Evolutionary conservation across 2,888 invertebrate genomes (phyloP).

Genomic region (Altica lythri): DNA sequence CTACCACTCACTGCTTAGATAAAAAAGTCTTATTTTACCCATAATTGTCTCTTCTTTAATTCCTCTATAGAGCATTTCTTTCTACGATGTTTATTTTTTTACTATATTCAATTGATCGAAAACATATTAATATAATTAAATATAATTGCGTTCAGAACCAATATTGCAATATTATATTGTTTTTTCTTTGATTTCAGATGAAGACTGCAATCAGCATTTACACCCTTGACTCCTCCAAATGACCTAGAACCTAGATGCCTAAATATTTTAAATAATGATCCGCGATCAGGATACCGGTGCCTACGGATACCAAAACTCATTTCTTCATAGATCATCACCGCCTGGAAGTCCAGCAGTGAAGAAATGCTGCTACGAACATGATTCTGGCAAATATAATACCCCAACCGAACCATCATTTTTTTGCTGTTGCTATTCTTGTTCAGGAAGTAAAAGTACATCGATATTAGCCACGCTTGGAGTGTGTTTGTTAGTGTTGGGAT

Average conservation of each 20-base stretch:
- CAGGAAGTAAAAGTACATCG: slow-evolving; percentile 60
- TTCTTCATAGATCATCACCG: slow-evolving; percentile 50
- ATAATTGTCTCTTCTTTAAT: too few species aligned
- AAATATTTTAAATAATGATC: too few species aligned
- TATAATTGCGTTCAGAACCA: too few species aligned
- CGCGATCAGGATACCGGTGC: slow-evolving; percentile 46
- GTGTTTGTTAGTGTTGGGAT: slow-evolving; percentile 84
- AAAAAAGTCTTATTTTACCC: too few species aligned
- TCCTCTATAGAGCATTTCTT: too few species aligned
- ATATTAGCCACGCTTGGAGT: slow-evolving; percentile 79
- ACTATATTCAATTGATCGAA: too few species aligned
- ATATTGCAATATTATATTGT: too few species aligned
- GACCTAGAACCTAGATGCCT: slow-evolving; percentile 6
- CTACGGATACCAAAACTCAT: slow-evolving; percentile 51
- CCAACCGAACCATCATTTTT: slow-evolving; percentile 50
- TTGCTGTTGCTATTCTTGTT: slow-evolving; percentile 65
- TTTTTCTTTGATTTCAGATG: slow-evolving; percentile 10
- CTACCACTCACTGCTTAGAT: too few species aligned
- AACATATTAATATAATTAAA: too few species aligned
- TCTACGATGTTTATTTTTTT: too few species aligned
- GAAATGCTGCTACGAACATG: slow-evolving; percentile 54
- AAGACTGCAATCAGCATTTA: not conserved
- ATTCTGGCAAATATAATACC: slow-evolving; percentile 17
- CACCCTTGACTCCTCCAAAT: not conserved
- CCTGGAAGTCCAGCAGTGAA: slow-evolving; percentile 54